These are phyloP conservation scores for Polymixis lichenea DNA, from an alignment of 2,888 invertebrate genomes.

Conservation along the genomic window DNA sequence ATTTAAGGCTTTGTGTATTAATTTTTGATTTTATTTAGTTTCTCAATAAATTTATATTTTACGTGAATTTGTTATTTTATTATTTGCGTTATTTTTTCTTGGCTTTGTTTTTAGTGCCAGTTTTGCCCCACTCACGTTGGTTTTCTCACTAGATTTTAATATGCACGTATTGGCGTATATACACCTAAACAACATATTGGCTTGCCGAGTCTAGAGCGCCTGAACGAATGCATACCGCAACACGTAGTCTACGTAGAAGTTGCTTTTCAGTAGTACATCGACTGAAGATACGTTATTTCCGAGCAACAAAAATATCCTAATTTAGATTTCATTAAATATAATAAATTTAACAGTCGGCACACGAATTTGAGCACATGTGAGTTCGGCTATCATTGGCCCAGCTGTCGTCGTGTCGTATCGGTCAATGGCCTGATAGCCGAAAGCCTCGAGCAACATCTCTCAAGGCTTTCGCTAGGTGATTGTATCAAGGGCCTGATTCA, in stretches of 20 bases:
- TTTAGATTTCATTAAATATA: background rate
- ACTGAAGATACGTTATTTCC: background rate
- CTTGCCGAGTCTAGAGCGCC: constrained; percentile 38
- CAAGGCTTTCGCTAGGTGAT: no score
- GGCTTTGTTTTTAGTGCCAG: constrained; percentile 1
- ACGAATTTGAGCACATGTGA: no score
- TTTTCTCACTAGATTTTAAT: constrained; percentile 25
- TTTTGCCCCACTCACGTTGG: background rate
- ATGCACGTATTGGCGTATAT: background rate
- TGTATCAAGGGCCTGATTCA: no score
- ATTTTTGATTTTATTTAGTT: constrained; percentile 76
- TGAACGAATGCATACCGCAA: constrained; percentile 45
- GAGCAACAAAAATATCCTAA: background rate
- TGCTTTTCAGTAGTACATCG: constrained; percentile 9
- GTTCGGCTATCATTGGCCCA: no score
- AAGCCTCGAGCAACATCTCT: no score
- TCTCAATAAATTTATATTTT: constrained; percentile 70
- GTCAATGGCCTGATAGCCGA: no score
- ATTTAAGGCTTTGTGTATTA: constrained; percentile 72
- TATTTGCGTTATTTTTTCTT: constrained; percentile 50
- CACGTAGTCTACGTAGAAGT: constrained; percentile 1
- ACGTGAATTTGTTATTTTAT: constrained; percentile 70
- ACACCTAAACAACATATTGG: accelerated
- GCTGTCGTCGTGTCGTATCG: no score
- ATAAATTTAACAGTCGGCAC: no score